Evolutionary conservation across 2,113 vertebrate genomes (phyloP).

Genomic region (Todiramphus saurophagus): DNA sequence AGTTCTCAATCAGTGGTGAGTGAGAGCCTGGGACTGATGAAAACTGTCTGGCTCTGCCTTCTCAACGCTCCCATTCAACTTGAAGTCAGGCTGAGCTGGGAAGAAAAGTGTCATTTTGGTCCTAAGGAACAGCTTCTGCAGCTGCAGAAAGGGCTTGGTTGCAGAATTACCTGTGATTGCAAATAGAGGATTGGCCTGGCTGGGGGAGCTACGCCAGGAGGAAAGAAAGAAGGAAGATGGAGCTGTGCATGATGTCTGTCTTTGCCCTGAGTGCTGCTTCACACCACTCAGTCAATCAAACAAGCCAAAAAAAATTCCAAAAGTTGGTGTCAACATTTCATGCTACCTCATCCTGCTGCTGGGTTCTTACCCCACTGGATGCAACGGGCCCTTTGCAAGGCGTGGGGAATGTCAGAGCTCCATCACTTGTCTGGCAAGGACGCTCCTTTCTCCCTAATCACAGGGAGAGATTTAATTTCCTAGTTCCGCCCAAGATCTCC

Average conservation of each 20-base stretch:
- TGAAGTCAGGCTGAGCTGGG: neutral
- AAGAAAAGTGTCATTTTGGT: neutral
- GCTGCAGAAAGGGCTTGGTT: neutral
- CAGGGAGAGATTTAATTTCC: slow-evolving; percentile 36
- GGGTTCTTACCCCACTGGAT: neutral
- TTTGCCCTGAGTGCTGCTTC: neutral
- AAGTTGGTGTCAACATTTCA: neutral
- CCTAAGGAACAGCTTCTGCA: neutral
- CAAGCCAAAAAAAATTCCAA: neutral
- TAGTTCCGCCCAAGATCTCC: slow-evolving; percentile 53
- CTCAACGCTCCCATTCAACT: neutral
- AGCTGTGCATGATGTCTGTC: neutral
- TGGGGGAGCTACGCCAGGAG: neutral
- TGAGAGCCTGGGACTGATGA: neutral
- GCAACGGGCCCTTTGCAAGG: neutral
- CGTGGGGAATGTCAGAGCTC: neutral
- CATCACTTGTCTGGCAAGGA: slow-evolving; percentile 1
- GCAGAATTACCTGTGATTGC: neutral
- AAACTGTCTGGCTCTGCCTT: neutral
- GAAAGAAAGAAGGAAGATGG: neutral
- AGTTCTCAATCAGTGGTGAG: neutral
- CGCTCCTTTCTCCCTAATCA: neutral
- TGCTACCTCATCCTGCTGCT: accelerated
- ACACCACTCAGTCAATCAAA: neutral
- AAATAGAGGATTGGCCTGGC: neutral